Evolutionary conservation across 1,140 invertebrate species (phyloP), one percentile per base, ranked within the genome.

Genomic region (Aphidius gifuensis): DNA sequence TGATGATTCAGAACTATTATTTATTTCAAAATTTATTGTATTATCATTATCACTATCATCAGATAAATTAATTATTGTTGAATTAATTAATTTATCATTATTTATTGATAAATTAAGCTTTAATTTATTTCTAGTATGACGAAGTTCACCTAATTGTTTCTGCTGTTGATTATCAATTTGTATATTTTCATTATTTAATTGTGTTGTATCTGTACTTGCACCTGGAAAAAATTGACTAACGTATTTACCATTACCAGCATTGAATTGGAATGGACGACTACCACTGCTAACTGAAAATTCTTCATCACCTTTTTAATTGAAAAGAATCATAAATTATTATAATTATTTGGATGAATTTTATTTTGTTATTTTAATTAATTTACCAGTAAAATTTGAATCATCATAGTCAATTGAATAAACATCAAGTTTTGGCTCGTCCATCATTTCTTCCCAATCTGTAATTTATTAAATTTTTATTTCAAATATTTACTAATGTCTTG

Each of bases 141-240:
- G 77, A 9, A 92, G 74, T 23, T 90, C 87, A n/a, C 90, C 90
- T 11, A 91, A 74, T 11, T 78, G 74, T 16, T 9, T 73, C 71
- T 55, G 69, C 58, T 62, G 69, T 56, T 64, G 72, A 64, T 62
- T 71, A 53, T 66, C 66, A n/a, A 46, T 65, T 9, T 45, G 23
- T 48, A 58, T 57, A 47, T 68, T 60, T 46, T 69, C n/a, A 62
- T 62, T 65, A 68, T 70, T 6, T 71, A 66, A n/a, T 66, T 69
- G 60, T 60, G 47, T 65, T 42, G 66, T 68, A 39, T 49, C 65
- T 48, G 65, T 64, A 54, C 64, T 74, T 47, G 73, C 79, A 9
- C 87, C 87, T 43, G 89, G 88, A 77, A 90, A 90, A 76, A 90
- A 90, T 76, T 90, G 87, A 73, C 88, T 89, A 42, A 83, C 83